Conservation (phyloP, 37 sponge, comb jelly and placozoan species). For the Trichoplax adhaerens region DNA sequence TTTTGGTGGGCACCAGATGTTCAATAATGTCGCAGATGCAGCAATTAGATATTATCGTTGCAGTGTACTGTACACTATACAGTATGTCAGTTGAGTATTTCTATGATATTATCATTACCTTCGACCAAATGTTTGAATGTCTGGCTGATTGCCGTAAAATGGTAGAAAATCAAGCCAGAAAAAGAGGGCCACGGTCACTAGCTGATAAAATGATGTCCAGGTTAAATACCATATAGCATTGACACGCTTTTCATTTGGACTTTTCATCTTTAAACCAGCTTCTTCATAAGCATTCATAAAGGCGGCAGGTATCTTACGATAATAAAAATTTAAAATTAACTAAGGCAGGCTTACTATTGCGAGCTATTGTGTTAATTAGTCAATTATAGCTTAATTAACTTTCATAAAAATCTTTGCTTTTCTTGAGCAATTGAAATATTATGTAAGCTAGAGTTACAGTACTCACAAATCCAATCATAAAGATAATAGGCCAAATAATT, state of each 20-base stretch:
- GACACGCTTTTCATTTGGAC: constrained; percentile 17
- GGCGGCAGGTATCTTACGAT: constrained; percentile 37
- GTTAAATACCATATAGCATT: constrained; percentile 47
- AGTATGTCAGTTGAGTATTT: too few species aligned
- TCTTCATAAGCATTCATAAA: constrained; percentile 60
- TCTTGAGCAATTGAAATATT: not conserved
- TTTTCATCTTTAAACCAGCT: constrained; percentile 21
- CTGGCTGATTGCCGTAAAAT: too few species aligned
- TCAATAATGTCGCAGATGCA: too few species aligned
- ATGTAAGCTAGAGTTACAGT: not conserved
- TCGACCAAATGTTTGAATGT: constrained; percentile 31
- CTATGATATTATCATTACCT: constrained; percentile 18
- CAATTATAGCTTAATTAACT: not conserved
- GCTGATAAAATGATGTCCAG: constrained; percentile 45
- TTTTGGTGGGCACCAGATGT: too few species aligned
- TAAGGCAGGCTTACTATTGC: too few species aligned
- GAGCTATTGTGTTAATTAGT: not conserved
- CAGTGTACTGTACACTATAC: too few species aligned
- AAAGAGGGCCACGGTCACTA: constrained; percentile 17
- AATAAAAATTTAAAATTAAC: too few species aligned
- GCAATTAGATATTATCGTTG: too few species aligned
- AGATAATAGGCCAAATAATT: constrained; percentile 47
- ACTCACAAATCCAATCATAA: constrained; percentile 65
- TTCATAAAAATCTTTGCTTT: not conserved
- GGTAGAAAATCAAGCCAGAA: constrained; percentile 55